Percentiles rank a stretch among this genome's conserved stretches.
Conservation (phyloP, 2,113 vertebrate species). For the Oryzias melastigma region DNA sequence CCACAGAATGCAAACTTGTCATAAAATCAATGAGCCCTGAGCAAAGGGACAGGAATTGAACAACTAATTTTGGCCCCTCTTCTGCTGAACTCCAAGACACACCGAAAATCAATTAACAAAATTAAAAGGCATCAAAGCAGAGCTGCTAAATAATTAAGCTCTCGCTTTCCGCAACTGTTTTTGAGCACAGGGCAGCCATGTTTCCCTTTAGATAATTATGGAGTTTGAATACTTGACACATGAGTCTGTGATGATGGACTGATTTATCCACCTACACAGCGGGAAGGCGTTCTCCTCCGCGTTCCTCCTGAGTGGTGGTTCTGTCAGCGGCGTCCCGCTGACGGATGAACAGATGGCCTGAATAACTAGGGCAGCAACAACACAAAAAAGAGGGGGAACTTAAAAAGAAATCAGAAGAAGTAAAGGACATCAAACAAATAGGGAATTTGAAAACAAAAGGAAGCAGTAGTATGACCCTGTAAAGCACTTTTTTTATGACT, state of each 20-base stretch:
- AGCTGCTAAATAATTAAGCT: slow-evolving; percentile 46
- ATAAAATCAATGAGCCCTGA: slow-evolving; percentile 59
- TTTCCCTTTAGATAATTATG: slow-evolving; percentile 38
- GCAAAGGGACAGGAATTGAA: slow-evolving; percentile 43
- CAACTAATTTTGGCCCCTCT: slow-evolving; percentile 40
- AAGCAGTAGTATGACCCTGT: neutral
- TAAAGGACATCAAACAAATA: neutral
- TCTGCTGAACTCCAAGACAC: slow-evolving; percentile 60
- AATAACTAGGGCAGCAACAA: slow-evolving; percentile 14
- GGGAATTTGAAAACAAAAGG: neutral
- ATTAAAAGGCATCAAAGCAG: slow-evolving; percentile 39
- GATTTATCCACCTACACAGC: slow-evolving; percentile 24
- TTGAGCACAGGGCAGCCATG: slow-evolving; percentile 34
- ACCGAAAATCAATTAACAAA: slow-evolving; percentile 63
- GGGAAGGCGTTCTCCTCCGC: slow-evolving; percentile 5
- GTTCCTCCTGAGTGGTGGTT: slow-evolving; percentile 20
- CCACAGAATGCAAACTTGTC: slow-evolving; percentile 56
- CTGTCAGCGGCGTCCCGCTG: slow-evolving; percentile 13
- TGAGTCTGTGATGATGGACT: slow-evolving; percentile 26
- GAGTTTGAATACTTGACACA: slow-evolving; percentile 28
- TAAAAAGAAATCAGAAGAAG: neutral
- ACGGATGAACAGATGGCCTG: slow-evolving; percentile 34
- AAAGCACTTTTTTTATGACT: neutral
- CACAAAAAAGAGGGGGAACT: neutral
- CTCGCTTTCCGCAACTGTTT: slow-evolving; percentile 30